These are phyloP conservation scores for Caradrina clavipalpis DNA, from an alignment of 2,888 invertebrate genomes.

Conservation along the genomic window DNA sequence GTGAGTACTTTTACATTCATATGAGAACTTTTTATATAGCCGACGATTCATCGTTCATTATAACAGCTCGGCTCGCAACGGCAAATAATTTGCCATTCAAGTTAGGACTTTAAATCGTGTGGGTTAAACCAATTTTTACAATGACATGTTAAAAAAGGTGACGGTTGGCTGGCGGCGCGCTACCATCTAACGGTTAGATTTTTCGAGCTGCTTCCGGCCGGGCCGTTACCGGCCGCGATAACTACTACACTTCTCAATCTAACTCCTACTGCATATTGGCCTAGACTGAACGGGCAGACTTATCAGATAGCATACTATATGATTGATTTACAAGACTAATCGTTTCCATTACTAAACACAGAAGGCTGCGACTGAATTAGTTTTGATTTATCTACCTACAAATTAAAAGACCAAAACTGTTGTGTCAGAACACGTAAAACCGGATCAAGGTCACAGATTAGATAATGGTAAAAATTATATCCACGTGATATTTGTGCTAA, in stretches of 20 bases:
- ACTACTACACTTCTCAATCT: neutral
- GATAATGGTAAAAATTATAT: constrained; percentile 65
- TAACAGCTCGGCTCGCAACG: too few relatives aligned
- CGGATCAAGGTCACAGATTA: constrained; percentile 72
- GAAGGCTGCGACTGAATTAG: constrained; percentile 16
- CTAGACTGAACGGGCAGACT: too few relatives aligned
- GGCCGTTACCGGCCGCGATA: neutral
- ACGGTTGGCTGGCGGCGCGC: too few relatives aligned
- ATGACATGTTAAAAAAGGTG: too few relatives aligned
- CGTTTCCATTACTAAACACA: constrained; percentile 2
- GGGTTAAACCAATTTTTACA: too few relatives aligned
- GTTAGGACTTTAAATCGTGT: too few relatives aligned
- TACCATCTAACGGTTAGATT: too few relatives aligned
- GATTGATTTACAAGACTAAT: constrained; percentile 1
- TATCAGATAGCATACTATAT: neutral
- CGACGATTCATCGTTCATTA: too few relatives aligned
- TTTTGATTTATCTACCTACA: constrained; percentile 32
- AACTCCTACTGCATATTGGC: too few relatives aligned
- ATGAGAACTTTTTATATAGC: too few relatives aligned
- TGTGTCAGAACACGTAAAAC: constrained; percentile 42
- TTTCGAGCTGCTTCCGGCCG: too few relatives aligned
- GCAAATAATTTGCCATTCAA: too few relatives aligned
- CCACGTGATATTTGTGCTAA: constrained; percentile 42
- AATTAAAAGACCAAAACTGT: constrained; percentile 19
- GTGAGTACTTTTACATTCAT: constrained; percentile 70